phyloP scores from a whole-genome alignment of 2,888 invertebrate genomes.

The Tryphoninae sp. region DNA sequence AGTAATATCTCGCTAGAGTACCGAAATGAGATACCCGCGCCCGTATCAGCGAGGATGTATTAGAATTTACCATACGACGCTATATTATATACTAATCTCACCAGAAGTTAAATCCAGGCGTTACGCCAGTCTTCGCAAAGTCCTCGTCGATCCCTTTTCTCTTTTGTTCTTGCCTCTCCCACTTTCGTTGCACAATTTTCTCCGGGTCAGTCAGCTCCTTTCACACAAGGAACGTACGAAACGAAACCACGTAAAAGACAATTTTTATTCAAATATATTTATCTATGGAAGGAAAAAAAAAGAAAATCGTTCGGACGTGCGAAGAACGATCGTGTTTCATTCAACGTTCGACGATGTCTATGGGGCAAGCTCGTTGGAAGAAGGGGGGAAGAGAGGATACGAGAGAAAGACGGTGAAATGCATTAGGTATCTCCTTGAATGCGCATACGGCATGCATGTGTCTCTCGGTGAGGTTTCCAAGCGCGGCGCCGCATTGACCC shows the following conservation, averaged over 20 bases:
- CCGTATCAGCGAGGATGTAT: not conserved
- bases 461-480: conserved; percentile 52
- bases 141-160: conserved; percentile 5
- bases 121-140: conserved; percentile 36
- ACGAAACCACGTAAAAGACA: not conserved
- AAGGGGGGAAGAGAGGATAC: not conserved
- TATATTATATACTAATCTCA: conserved; percentile 39
- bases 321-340: conserved; percentile 23
- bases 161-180: conserved; percentile 1
- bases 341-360: conserved; percentile 39
- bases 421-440: conserved; percentile 52
- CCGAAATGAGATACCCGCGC: conserved; percentile 43
- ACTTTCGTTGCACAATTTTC: conserved; percentile 15
- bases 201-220: not conserved
- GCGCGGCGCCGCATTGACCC: conserved; percentile 72
- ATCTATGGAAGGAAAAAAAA: no score
- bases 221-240: no score
- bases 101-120: conserved; percentile 44
- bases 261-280: not conserved
- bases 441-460: conserved; percentile 1
- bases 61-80: not conserved
- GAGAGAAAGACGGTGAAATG: conserved; percentile 22
- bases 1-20: not conserved
- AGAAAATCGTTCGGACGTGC: not conserved
- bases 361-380: conserved; percentile 9